Conservation (phyloP, 2,797 vertebrate genomes). For the Betta splendens region DNA sequence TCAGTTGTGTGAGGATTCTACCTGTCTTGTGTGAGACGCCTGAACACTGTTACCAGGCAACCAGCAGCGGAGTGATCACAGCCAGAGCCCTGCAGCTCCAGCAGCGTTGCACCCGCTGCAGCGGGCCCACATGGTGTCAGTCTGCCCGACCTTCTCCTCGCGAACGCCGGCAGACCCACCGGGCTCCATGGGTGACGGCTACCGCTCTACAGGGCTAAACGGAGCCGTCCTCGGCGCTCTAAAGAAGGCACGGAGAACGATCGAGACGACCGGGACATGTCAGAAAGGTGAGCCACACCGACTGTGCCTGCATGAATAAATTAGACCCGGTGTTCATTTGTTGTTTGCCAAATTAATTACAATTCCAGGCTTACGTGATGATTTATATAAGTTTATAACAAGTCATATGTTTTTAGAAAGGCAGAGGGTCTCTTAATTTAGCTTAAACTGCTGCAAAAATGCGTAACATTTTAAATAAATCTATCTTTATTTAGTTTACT, state of each 20-base stretch:
- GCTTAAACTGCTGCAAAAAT: background rate
- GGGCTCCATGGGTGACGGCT: conserved; percentile 73
- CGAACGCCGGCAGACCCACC: conserved; percentile 18
- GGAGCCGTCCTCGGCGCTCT: conserved; percentile 47
- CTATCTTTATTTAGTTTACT: background rate
- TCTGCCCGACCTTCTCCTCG: conserved; percentile 22
- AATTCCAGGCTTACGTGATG: background rate
- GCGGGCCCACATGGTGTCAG: conserved; percentile 27
- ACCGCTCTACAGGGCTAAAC: conserved; percentile 32
- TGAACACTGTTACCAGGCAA: conserved; percentile 66
- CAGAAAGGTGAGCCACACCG: conserved; percentile 85
- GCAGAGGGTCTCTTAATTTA: background rate
- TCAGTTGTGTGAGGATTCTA: background rate
- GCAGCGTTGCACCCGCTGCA: conserved; percentile 27
- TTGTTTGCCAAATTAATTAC: background rate
- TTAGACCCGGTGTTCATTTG: background rate
- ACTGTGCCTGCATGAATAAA: conserved; percentile 3
- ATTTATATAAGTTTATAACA: background rate
- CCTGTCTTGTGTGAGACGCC: conserved; percentile 19
- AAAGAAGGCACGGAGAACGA: conserved; percentile 48
- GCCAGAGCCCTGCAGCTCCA: conserved; percentile 19
- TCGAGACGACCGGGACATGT: conserved; percentile 84
- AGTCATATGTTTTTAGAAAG: background rate
- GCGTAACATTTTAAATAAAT: background rate
- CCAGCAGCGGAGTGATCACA: conserved; percentile 38